Base-by-base conservation (phyloP, 2,888 invertebrate genomes). In the Linnaemya vulpina region DNA sequence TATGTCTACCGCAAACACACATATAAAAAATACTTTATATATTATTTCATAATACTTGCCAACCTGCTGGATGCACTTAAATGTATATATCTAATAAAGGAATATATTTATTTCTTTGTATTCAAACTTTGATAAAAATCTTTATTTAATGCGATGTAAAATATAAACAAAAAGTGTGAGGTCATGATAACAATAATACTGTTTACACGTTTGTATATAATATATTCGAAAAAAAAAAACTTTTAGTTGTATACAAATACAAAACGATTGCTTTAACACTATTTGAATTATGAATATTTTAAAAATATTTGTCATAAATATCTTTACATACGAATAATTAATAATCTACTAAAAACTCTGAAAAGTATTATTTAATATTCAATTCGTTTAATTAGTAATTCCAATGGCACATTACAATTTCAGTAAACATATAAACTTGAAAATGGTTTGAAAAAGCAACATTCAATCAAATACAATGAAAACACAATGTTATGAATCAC, bases 61-160 rank as follows among this genome's bases (percentile, higher is more conserved):
- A 70, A 78, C 51, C 53, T 7, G 70, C 71, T 78, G 43, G 0
- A 22, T 77, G 58, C 38, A 60, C n/a, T n/a, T n/a, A n/a, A n/a
- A n/a, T 46, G 38, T 60, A 58, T 67, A 35, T 58, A 67, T 58
- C 49, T 58, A 3, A 67, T 53, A 5, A 53, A 63, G 13, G 3
- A 40, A 38, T 25, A 20, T 55, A n/a, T n/a, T n/a, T n/a, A n/a
- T 67, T n/a, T 58, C 11, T 46, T 40, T 20, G 38, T 25, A n/a
- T 63, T 67, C 4, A 20, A 35, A 10, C 4, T 62, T 53, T 53
- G 11, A 20, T 35, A 46, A 40, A 17, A 55, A 25, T 9, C 46
- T 55, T 17, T 58, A 20, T 49, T n/a, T 51, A 35, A 38, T 49
- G 49, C 30, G 17, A 38, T 7, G 7, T 40, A 25, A 63, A 38